Conservation (phyloP, 1,140 invertebrate genomes). For the Elymnias hypermnestra region DNA sequence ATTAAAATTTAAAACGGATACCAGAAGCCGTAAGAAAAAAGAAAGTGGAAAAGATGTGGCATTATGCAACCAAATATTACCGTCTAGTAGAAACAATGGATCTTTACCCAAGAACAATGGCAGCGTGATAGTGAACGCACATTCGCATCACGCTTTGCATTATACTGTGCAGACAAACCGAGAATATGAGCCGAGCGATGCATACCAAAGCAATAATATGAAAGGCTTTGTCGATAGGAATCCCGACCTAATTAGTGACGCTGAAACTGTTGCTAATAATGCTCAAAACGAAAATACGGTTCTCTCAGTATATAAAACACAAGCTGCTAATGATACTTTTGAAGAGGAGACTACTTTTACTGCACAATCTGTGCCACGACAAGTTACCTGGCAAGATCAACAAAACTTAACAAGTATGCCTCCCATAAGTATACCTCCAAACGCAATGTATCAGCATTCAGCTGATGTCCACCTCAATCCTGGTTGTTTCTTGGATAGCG, state of each 20-base stretch:
- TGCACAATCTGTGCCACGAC: conserved; percentile 55
- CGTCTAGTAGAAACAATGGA: conserved; percentile 57
- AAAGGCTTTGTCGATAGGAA: conserved; percentile 81
- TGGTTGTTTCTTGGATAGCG: conserved; percentile 82
- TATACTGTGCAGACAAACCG: conserved; percentile 59
- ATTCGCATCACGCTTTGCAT: conserved; percentile 68
- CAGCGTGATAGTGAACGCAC: conserved; percentile 65
- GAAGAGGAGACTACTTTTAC: conserved; percentile 69
- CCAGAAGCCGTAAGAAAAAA: conserved; percentile 75
- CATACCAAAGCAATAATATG: conserved; percentile 70
- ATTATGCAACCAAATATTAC: conserved; percentile 66
- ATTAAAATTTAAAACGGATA: conserved; percentile 78
- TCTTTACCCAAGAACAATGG: conserved; percentile 67
- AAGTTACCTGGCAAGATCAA: conserved; percentile 73
- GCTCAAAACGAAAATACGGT: conserved; percentile 75
- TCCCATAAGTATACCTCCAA: conserved; percentile 68
- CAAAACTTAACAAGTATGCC: conserved; percentile 51
- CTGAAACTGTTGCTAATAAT: conserved; percentile 79
- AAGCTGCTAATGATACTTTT: conserved; percentile 51
- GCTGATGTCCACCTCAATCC: conserved; percentile 83
- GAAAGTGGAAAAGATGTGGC: conserved; percentile 73
- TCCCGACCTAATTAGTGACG: conserved; percentile 86
- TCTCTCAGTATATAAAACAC: conserved; percentile 62
- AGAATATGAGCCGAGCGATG: conserved; percentile 61
- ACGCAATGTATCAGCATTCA: conserved; percentile 77